Evolutionary conservation across 1,140 invertebrate species (phyloP).

Genomic region (Leptinotarsa undecemlineata): DNA sequence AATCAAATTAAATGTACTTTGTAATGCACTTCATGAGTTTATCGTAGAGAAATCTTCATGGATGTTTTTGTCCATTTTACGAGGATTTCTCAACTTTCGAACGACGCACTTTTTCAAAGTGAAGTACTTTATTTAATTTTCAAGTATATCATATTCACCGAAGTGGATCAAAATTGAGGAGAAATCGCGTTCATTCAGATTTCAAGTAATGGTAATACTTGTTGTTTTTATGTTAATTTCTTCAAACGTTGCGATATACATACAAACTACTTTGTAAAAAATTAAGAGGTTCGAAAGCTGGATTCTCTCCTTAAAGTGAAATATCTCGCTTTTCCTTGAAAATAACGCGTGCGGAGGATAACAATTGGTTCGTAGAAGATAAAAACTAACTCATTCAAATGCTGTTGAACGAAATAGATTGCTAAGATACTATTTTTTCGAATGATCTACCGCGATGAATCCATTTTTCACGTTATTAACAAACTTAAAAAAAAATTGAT

Average conservation of each 20-base stretch:
- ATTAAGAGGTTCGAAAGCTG: not conserved
- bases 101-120: not conserved
- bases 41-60: no score
- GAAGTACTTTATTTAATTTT: not conserved
- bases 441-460: no score
- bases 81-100: not conserved
- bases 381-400: no score
- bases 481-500: no score
- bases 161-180: conserved; percentile 6
- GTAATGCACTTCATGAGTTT: not conserved
- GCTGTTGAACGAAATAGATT: no score
- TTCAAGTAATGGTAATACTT: not conserved
- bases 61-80: not conserved
- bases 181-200: not conserved
- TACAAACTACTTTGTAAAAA: not conserved
- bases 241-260: not conserved
- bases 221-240: not conserved
- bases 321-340: not conserved
- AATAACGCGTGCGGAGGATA: not conserved
- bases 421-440: no score
- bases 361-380: not conserved
- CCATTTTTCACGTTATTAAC: no score
- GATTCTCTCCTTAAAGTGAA: not conserved
- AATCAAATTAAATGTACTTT: not conserved
- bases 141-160: not conserved